A percentile compares a stretch with the other conserved stretches of the same genome.
These are phyloP conservation scores for Merodon equestris DNA, from an alignment of 2,888 invertebrate species.

Conservation along the genomic window DNA sequence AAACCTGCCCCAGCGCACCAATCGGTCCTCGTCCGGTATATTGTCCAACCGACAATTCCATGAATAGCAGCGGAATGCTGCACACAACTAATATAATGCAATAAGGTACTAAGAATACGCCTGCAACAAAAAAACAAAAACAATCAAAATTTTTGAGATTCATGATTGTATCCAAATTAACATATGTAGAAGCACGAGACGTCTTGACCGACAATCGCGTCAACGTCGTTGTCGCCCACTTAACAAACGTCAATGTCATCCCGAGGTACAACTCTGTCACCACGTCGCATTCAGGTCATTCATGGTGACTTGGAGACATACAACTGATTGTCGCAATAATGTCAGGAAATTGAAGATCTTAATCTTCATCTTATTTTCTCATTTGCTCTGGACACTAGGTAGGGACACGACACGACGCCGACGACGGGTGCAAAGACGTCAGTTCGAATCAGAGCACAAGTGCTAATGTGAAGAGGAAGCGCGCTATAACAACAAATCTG, in stretches of 20 bases:
- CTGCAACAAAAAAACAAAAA: conserved; percentile 79
- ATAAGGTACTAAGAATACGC: conserved; percentile 96
- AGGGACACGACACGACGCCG: not conserved
- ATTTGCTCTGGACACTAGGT: conserved; percentile 55
- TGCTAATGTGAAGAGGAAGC: conserved; percentile 65
- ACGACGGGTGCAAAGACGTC: not conserved
- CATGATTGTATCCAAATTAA: conserved; percentile 42
- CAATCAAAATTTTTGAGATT: not conserved
- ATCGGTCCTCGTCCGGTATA: conserved; percentile 95
- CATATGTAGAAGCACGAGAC: conserved; percentile 52
- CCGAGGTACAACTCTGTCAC: conserved; percentile 24
- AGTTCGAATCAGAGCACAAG: conserved; percentile 26
- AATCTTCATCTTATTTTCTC: conserved; percentile 66
- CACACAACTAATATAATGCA: conserved; percentile 94
- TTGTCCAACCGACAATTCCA: conserved; percentile 96
- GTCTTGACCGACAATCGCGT: conserved; percentile 35
- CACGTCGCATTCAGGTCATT: conserved; percentile 13
- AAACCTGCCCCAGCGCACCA: conserved; percentile 93
- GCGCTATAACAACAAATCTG: conserved; percentile 65
- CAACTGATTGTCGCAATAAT: conserved; percentile 35
- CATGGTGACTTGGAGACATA: conserved; percentile 28
- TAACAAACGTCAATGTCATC: conserved; percentile 47
- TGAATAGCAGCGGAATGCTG: conserved; percentile 94
- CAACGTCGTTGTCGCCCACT: conserved; percentile 35
- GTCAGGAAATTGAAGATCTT: conserved; percentile 68